Percentiles rank a stretch among this genome's conserved stretches.
Conservation (phyloP, 2,113 vertebrate species). For the Coryphaenoides rupestris region DNA sequence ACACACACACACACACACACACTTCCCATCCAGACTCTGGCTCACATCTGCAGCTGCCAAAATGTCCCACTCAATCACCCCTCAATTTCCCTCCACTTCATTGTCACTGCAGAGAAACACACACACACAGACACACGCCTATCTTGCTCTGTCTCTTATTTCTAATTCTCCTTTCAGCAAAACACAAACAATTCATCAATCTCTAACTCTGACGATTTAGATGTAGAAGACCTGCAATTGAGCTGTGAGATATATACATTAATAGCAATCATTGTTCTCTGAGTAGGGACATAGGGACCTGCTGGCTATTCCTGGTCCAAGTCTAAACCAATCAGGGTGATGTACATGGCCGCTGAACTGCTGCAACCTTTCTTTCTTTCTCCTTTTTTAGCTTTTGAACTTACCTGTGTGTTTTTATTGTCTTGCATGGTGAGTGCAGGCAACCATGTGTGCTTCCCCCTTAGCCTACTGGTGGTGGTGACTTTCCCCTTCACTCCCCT, state of each 20-base stretch:
- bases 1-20: conserved; percentile 6
- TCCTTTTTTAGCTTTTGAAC: too few species aligned
- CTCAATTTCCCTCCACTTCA: conserved; percentile 40
- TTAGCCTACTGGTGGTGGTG: too few species aligned
- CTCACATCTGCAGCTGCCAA: conserved; percentile 46
- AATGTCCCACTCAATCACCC: conserved; percentile 60
- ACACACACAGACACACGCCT: neutral
- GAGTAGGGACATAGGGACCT: too few species aligned
- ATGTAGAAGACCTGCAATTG: conserved; percentile 9
- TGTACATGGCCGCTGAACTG: too few species aligned
- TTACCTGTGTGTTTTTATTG: too few species aligned
- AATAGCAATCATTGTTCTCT: too few species aligned
- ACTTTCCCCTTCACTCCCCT: too few species aligned
- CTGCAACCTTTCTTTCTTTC: too few species aligned
- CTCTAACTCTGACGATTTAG: conserved; percentile 31
- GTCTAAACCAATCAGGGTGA: too few species aligned
- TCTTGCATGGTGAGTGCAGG: too few species aligned
- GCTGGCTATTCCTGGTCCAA: too few species aligned
- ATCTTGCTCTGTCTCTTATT: neutral
- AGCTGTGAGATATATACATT: neutral
- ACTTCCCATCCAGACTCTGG: conserved; percentile 9
- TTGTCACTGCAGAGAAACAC: conserved; percentile 32
- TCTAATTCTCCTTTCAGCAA: conserved; percentile 29
- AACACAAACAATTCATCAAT: conserved; percentile 40
- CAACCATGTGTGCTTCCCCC: too few species aligned